Conservation (phyloP, 2,888 invertebrate genomes). For the Operophtera brumata region DNA sequence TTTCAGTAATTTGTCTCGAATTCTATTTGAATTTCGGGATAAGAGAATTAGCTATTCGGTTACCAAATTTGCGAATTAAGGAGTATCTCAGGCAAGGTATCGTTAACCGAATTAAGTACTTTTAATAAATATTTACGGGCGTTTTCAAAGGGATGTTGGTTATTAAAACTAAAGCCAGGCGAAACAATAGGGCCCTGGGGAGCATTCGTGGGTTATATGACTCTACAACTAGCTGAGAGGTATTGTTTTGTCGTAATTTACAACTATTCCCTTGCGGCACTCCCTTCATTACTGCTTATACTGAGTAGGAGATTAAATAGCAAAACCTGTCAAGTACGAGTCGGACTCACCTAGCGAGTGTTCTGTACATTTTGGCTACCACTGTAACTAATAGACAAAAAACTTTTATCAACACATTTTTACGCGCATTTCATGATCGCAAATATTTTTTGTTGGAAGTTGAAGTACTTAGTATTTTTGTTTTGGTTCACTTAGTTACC, state of each 20-base stretch:
- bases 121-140: conserved; percentile 27
- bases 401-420: no score
- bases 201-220: conserved; percentile 34
- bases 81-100: conserved; percentile 12
- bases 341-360: no score
- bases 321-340: no score
- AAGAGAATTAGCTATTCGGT: conserved; percentile 14
- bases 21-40: conserved; percentile 6
- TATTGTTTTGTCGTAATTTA: conserved; percentile 28
- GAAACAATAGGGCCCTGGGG: conserved; percentile 43
- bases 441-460: no score
- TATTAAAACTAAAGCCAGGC: conserved; percentile 47
- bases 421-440: no score
- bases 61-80: conserved; percentile 11
- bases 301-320: conserved; percentile 32
- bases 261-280: conserved; percentile 16
- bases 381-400: no score
- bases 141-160: conserved; percentile 29
- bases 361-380: no score
- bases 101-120: conserved; percentile 16
- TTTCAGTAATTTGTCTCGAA: conserved; percentile 14
- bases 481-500: no score
- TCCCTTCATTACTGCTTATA: conserved; percentile 15
- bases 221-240: conserved; percentile 24
- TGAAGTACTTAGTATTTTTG: no score